phyloP scores from a whole-genome alignment of 2,888 invertebrate genomes.

The Nomada hirtipes region DNA sequence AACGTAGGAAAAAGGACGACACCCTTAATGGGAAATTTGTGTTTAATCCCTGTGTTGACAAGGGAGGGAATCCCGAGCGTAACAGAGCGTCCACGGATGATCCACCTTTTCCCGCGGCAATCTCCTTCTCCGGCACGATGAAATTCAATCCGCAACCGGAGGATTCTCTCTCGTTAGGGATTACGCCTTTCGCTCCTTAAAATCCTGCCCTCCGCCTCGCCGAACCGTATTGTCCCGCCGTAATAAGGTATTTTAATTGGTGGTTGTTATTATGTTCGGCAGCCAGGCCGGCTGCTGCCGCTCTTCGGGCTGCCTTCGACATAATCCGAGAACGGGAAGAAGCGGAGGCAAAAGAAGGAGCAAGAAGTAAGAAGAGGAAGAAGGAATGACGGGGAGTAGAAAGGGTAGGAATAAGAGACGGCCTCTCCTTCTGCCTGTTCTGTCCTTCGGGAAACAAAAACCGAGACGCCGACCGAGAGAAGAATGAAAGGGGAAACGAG shows the following conservation, averaged over 20 bases:
- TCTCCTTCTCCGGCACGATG: slow-evolving; percentile 58
- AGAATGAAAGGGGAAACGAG: slow-evolving; percentile 48
- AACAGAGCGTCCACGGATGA: slow-evolving; percentile 56
- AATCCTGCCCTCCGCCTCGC: slow-evolving; percentile 62
- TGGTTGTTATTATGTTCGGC: slow-evolving; percentile 79
- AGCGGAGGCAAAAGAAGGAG: slow-evolving; percentile 12
- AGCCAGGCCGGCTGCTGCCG: slow-evolving; percentile 48
- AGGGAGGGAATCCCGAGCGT: slow-evolving; percentile 48
- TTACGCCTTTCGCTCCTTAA: slow-evolving; percentile 65
- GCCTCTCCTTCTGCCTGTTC: slow-evolving; percentile 34
- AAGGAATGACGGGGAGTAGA: slow-evolving; percentile 5
- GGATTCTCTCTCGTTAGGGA: slow-evolving; percentile 65
- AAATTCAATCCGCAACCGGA: slow-evolving; percentile 64
- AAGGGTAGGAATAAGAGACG: slow-evolving; percentile 31
- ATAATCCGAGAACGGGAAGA: slow-evolving; percentile 61
- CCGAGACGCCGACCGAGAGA: slow-evolving; percentile 35
- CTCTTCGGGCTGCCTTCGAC: slow-evolving; percentile 49
- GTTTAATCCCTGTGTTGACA: slow-evolving; percentile 64
- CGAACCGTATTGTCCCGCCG: slow-evolving; percentile 76
- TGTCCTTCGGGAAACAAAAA: slow-evolving; percentile 53
- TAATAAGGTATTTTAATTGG: slow-evolving; percentile 83
- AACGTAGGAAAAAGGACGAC: slow-evolving; percentile 40
- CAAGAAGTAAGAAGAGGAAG: not conserved
- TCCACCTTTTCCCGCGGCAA: slow-evolving; percentile 54
- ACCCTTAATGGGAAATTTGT: slow-evolving; percentile 68